Evolutionary conservation across 2,797 vertebrate species (phyloP), one percentile per base, ranked within the genome.

Genomic region (Sebastes itinus): DNA sequence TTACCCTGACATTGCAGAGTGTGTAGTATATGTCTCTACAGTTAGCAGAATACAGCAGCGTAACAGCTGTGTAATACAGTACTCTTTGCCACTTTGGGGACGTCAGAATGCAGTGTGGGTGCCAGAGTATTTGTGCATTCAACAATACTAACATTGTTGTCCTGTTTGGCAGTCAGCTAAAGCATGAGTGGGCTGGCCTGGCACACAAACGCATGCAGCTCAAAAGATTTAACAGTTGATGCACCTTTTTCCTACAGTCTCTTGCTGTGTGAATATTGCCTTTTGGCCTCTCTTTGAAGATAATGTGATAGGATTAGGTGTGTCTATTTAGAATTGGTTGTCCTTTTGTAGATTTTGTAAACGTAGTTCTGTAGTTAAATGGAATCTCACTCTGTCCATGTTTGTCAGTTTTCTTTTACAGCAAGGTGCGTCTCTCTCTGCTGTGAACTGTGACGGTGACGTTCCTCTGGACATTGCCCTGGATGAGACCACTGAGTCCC

Each of bases 401-500:
- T 83, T 71, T 81, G 22, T 64, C 85, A 98, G 97, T 86, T 97
- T 96, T 92, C 96, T 98, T 58, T 86, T 98, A 90, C 92, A 95
- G 89, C 88, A 92, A 0, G 96, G 96, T 0, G 97, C 97, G 0
- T 96, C 95, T 79, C 95, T 98, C 2, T 95, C 95, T 3, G 95
- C 95, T 0, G 97, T 98, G 82, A 98, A 97, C 93, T 98, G 97
- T 69, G 97, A 98, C 0, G 97, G 97, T 0, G 97, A 98, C 10
- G 95, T 98, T 82, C 96, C 97, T 6, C 78, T 97, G 84, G 97
- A 98, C 91, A 96, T 98, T n/a, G 97, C 96, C 0, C 95, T 97
- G 88, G 97, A 97, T 1, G 97, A 98, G 49, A 88, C 94, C 90
- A 97, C 97, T 16, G 97, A 98, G 88, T 92, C 94, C 3, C 93